Evolutionary conservation across 1,140 invertebrate species (phyloP).

Genomic region (Microplitis mediator): DNA sequence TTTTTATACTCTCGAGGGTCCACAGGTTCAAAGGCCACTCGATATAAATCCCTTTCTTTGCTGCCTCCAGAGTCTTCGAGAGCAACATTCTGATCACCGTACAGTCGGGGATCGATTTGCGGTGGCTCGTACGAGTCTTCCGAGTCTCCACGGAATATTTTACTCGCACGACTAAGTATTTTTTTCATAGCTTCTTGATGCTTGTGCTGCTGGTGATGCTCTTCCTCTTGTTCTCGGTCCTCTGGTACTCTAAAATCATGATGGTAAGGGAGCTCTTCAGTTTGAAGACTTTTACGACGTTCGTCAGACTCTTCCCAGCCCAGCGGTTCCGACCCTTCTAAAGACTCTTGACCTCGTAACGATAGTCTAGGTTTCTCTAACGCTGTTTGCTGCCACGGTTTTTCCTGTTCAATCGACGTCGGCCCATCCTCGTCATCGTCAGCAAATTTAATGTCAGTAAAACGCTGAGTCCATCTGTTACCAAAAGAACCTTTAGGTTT

Average conservation of each 20-base stretch:
- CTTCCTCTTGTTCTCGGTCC: neutral
- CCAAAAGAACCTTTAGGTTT: constrained; percentile 53
- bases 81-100: constrained; percentile 34
- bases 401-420: constrained; percentile 47
- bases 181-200: constrained; percentile 23
- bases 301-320: constrained; percentile 48
- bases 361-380: constrained; percentile 55
- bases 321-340: constrained; percentile 36
- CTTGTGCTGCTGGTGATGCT: constrained; percentile 25
- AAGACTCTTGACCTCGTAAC: constrained; percentile 35
- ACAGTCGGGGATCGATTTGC: constrained; percentile 33
- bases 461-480: constrained; percentile 62
- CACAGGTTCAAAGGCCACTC: constrained; percentile 42
- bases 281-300: constrained; percentile 15
- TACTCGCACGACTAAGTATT: neutral
- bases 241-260: neutral
- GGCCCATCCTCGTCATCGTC: constrained; percentile 42
- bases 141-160: constrained; percentile 28
- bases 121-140: constrained; percentile 44
- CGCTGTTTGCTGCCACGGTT: constrained; percentile 60
- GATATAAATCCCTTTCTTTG: constrained; percentile 36
- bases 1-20: constrained; percentile 46
- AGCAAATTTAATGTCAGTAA: constrained; percentile 44
- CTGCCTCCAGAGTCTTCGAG: constrained; percentile 15
- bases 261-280: neutral